Base-by-base conservation (phyloP, 2,113 vertebrate species). In the Stigmatopora argus region DNA sequence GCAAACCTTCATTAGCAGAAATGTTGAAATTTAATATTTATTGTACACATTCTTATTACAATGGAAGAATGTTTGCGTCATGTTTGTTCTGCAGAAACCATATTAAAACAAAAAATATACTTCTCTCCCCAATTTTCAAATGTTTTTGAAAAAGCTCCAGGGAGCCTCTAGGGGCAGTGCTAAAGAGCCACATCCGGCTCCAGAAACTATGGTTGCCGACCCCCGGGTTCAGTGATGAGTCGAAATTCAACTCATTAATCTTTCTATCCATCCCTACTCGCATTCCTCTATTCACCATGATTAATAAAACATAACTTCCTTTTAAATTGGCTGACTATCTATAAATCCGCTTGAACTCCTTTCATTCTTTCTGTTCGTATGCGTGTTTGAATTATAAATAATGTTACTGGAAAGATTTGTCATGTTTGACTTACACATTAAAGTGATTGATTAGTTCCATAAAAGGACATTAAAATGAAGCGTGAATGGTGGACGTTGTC, bases 371-470 rank as follows among this genome's bases (percentile, higher is more conserved):
- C 14, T 18, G 17, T 35, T 18, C 9, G 5, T 31, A 1, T 35
- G 31, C 31, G 9, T 58, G 56, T 58, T 35, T 58, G 17, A 58
- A 58, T 41, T 58, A 58, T 34, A 6, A 58, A 57, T 57, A 13
- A 56, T 17, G 7, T 35, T 58, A 14, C 56, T 18, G 56, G 15
- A 35, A 10, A 35, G 35, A 58, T 18, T 11, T 1, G 51, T 53
- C 51, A 14, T 11, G 21, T 11, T 5, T 23, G 51, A 26, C 51
- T 53, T 4, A 14, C 1, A 53, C 19, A 53, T 53, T 5, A 26
- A 53, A 53, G 11, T 26, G 11, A 23, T 23, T 23, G 10, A 26
- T 23, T 4, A 23, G 51, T 53, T 53, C 51, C 51, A 21, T 3
- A 11, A 21, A 53, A 53, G 31, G 9, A 5, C 31, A 58, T 35